A percentile compares a stretch with the other conserved stretches of the same genome.
Conservation (phyloP, 2,113 vertebrate species). For the Calyptommatus sinebrachiatus region DNA sequence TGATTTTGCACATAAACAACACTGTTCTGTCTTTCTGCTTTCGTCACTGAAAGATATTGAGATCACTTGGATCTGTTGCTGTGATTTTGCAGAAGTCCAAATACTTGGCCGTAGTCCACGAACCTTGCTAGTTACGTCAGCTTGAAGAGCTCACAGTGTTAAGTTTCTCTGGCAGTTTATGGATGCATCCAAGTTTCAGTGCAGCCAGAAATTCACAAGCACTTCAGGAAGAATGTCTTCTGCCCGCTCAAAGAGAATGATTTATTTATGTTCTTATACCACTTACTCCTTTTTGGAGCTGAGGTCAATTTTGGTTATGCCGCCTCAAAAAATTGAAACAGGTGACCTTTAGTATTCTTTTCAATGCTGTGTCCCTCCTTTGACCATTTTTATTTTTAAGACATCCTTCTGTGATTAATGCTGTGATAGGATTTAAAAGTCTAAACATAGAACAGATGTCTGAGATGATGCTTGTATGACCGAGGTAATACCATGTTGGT, state of each 20-base stretch:
- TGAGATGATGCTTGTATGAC: too few relatives aligned
- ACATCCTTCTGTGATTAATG: too few relatives aligned
- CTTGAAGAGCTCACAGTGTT: conserved; percentile 52
- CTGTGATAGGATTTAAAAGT: too few relatives aligned
- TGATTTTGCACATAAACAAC: conserved; percentile 53
- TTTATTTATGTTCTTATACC: too few relatives aligned
- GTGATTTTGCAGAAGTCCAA: conserved; percentile 61
- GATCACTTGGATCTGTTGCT: conserved; percentile 5
- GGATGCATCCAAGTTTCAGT: conserved; percentile 32
- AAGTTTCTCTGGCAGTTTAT: conserved; percentile 56
- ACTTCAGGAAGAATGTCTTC: conserved; percentile 41
- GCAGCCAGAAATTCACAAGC: conserved; percentile 30
- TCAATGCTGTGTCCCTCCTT: background rate
- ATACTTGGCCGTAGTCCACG: conserved; percentile 59
- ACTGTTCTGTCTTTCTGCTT: conserved; percentile 13
- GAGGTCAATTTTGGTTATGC: background rate
- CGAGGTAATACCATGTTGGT: too few relatives aligned
- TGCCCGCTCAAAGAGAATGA: conserved; percentile 27
- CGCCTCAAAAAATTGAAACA: background rate
- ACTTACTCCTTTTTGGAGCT: background rate
- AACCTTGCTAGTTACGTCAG: conserved; percentile 38
- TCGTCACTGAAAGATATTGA: background rate
- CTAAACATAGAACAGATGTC: too few relatives aligned
- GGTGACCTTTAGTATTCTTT: background rate
- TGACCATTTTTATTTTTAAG: background rate